phyloP scores from a whole-genome alignment of 2,113 vertebrate species.

The Leuciscus idus region DNA sequence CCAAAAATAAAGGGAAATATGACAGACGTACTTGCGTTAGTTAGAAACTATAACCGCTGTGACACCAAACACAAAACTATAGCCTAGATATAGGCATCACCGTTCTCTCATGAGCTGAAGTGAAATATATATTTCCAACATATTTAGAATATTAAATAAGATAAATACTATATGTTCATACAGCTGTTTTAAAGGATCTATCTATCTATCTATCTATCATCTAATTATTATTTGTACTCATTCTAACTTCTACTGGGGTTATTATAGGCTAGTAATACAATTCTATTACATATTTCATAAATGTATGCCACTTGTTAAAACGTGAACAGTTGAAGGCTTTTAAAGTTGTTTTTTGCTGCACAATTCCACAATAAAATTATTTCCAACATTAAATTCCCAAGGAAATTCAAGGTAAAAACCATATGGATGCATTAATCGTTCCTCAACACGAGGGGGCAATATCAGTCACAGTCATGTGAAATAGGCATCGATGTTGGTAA shows the following conservation, averaged over 20 bases:
- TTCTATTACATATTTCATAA: background rate
- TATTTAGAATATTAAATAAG: background rate
- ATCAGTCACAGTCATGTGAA: slow-evolving; percentile 28
- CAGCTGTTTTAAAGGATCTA: too few relatives aligned
- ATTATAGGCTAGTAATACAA: background rate
- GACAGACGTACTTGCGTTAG: background rate
- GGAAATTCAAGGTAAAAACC: background rate
- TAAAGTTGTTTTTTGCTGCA: too few relatives aligned
- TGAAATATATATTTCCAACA: background rate
- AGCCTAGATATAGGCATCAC: background rate
- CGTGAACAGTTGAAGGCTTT: background rate
- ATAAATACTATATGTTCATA: background rate
- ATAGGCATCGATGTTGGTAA: slow-evolving; percentile 9
- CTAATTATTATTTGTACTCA: background rate
- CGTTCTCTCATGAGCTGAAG: background rate
- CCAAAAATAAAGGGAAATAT: slow-evolving; percentile 32
- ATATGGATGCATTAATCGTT: slow-evolving; percentile 1
- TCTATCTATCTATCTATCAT: background rate
- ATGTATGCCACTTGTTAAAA: background rate
- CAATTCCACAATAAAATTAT: background rate
- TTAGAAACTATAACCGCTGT: background rate
- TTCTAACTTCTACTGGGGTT: background rate
- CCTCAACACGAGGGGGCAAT: slow-evolving; percentile 60
- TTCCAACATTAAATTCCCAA: background rate
- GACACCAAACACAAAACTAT: background rate